Evolutionary conservation across 2,797 vertebrate genomes (phyloP).

Genomic region (Sebastes hopkinsi): DNA sequence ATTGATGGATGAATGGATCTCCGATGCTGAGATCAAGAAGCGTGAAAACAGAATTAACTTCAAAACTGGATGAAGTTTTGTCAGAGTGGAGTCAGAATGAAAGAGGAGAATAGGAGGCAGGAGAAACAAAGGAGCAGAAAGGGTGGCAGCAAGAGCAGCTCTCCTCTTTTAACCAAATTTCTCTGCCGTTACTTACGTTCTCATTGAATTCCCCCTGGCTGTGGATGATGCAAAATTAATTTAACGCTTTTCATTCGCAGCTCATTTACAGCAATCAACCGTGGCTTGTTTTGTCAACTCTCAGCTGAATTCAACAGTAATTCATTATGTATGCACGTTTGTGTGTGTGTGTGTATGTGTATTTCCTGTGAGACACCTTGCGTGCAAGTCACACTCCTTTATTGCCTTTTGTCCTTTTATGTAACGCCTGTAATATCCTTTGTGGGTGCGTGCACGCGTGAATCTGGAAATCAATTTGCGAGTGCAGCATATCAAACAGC

Average conservation of each 20-base stretch:
- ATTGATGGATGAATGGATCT: constrained; percentile 12
- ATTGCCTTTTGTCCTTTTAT: constrained; percentile 33
- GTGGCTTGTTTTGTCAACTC: constrained; percentile 32
- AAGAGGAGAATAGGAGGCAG: not conserved
- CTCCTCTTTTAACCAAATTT: constrained; percentile 14
- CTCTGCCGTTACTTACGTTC: not conserved
- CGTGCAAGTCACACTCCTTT: constrained; percentile 20
- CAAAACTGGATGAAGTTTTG: not conserved
- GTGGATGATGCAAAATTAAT: constrained; percentile 42
- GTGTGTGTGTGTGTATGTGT: not conserved
- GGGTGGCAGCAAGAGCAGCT: not conserved
- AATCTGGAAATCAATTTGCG: constrained; percentile 28
- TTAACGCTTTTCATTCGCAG: constrained; percentile 40
- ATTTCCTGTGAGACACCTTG: not conserved
- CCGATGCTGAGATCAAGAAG: not conserved
- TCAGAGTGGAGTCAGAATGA: constrained; percentile 3
- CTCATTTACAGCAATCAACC: constrained; percentile 53
- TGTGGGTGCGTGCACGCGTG: not conserved
- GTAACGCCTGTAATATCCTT: constrained; percentile 10
- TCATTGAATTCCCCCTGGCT: constrained; percentile 13
- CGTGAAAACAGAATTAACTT: constrained; percentile 14
- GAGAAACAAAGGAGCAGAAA: not conserved
- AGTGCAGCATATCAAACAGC: constrained; percentile 23
- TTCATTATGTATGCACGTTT: constrained; percentile 43
- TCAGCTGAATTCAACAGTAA: constrained; percentile 40